Conservation (phyloP, 2,888 invertebrate genomes). For the Leistus spinibarbis region DNA sequence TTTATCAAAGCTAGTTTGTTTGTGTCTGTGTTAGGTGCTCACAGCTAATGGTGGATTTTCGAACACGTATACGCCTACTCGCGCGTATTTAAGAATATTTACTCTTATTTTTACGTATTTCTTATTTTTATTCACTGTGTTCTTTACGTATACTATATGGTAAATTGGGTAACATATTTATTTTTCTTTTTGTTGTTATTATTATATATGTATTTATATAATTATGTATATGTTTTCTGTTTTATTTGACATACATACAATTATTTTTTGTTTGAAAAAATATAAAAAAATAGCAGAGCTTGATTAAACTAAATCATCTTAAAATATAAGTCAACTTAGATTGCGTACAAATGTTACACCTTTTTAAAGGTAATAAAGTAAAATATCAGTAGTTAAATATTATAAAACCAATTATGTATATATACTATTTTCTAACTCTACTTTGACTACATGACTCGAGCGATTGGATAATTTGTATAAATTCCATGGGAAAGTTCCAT, state of each 20-base stretch:
- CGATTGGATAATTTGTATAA: too few relatives aligned
- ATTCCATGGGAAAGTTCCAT: not conserved
- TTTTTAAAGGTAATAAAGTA: too few relatives aligned
- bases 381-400: too few relatives aligned
- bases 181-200: not conserved
- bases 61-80: not conserved
- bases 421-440: too few relatives aligned
- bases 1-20: conserved; percentile 50
- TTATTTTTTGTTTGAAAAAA: too few relatives aligned
- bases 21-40: conserved; percentile 28
- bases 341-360: too few relatives aligned
- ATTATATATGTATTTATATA: not conserved
- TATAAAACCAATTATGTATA: too few relatives aligned
- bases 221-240: not conserved
- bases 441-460: too few relatives aligned
- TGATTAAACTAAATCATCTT: too few relatives aligned
- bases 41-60: conserved; percentile 54
- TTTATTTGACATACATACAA: not conserved
- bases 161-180: not conserved
- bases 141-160: not conserved
- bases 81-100: not conserved
- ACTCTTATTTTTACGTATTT: not conserved
- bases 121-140: not conserved
- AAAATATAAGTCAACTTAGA: too few relatives aligned
- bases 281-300: too few relatives aligned